Conservation (phyloP, 2,797 vertebrate genomes). For the Sebastes umbrosus region DNA sequence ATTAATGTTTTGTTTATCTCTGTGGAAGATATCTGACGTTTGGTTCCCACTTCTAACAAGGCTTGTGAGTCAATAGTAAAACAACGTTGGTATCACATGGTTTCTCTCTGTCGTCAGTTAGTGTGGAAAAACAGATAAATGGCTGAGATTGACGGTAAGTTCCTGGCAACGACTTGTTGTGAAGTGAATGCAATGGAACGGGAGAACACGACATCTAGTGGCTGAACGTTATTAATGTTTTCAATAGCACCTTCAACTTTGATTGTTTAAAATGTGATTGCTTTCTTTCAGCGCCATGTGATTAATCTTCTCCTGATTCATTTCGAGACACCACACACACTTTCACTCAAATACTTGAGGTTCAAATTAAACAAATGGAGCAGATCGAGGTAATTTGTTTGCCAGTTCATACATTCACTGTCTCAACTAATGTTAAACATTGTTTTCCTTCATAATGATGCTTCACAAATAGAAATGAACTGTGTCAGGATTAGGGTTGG, state of each 20-base stretch:
- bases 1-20: no score
- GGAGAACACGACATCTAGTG: no score
- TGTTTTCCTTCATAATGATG: background rate
- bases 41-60: no score
- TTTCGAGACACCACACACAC: background rate
- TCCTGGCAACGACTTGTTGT: no score
- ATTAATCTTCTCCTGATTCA: background rate
- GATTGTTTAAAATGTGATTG: background rate
- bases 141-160: no score
- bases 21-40: no score
- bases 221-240: no score
- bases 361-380: slow-evolving; percentile 9
- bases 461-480: background rate
- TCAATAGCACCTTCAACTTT: background rate
- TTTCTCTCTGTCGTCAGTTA: no score
- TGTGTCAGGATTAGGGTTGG: background rate
- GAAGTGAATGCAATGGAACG: no score
- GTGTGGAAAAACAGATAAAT: no score
- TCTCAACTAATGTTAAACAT: background rate
- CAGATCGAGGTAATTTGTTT: background rate
- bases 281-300: background rate
- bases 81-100: no score
- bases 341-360: background rate
- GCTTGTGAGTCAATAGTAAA: no score
- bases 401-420: background rate